Evolutionary conservation across 2,797 vertebrate species (phyloP).

Genomic region (Chiroxiphia lanceolata): DNA sequence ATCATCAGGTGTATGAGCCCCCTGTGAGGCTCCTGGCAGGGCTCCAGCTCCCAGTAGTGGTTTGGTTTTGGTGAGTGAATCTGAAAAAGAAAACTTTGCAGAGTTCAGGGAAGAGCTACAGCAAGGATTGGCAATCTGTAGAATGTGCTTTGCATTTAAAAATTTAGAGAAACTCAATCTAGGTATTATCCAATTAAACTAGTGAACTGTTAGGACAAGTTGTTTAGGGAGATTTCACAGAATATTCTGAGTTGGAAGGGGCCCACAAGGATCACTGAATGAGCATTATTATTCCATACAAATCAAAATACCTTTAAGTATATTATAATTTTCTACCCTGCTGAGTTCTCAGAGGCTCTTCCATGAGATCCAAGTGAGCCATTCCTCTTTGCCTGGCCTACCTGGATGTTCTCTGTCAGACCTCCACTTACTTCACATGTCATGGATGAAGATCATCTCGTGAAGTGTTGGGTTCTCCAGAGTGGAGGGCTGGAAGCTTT

Average conservation of each 20-base stretch:
- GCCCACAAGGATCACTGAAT: background rate
- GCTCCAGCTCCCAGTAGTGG: background rate
- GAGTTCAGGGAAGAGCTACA: background rate
- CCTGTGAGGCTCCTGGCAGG: background rate
- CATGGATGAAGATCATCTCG: accelerated
- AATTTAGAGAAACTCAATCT: background rate
- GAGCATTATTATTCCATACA: background rate
- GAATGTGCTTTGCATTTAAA: background rate
- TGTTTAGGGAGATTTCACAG: background rate
- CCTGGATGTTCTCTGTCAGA: background rate
- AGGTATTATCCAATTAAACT: background rate
- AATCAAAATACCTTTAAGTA: background rate
- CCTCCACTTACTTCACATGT: accelerated
- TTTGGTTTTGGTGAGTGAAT: background rate
- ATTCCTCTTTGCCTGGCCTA: background rate
- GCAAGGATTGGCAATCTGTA: background rate
- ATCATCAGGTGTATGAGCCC: background rate
- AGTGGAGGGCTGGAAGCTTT: background rate
- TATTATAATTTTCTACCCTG: background rate
- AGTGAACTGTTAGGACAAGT: background rate
- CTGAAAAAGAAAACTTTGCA: background rate
- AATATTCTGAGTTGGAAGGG: background rate
- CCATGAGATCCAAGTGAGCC: background rate
- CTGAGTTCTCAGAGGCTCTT: background rate
- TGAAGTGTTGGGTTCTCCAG: background rate